These are phyloP conservation scores for Oxystoma pomonae DNA, from an alignment of 2,888 invertebrate species.

Conservation along the genomic window DNA sequence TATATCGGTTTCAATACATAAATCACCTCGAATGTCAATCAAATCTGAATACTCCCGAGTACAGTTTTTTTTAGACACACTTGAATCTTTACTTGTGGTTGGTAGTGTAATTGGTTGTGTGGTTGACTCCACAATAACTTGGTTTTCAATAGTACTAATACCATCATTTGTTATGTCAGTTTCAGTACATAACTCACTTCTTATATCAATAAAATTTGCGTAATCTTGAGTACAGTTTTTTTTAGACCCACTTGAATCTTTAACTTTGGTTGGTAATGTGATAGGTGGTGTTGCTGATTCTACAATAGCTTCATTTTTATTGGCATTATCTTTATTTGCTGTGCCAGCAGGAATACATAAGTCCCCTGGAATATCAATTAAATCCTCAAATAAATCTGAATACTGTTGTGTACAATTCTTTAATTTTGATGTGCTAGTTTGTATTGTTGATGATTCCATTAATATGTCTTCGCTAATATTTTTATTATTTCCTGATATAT, in stretches of 20 bases:
- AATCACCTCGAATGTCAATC: not conserved
- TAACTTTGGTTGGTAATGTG: not conserved
- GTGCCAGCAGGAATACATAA: not conserved
- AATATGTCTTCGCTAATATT: too few relatives aligned
- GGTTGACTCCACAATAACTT: too few relatives aligned
- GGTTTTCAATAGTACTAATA: constrained; percentile 13
- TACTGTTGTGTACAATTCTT: not conserved
- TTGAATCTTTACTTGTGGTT: too few relatives aligned
- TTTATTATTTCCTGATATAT: too few relatives aligned
- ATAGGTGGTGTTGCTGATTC: too few relatives aligned
- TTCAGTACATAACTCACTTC: constrained; percentile 8
- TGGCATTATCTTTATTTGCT: not conserved
- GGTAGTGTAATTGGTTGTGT: too few relatives aligned
- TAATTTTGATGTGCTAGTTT: too few relatives aligned
- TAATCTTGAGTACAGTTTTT: constrained; percentile 23
- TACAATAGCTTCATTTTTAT: not conserved
- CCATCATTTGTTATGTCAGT: constrained; percentile 11
- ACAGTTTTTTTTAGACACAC: not conserved
- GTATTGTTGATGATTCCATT: too few relatives aligned
- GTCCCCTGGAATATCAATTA: not conserved
- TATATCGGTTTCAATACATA: not conserved
- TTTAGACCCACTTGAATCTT: constrained; percentile 1
- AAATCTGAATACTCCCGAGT: not conserved
- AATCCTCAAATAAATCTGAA: too few relatives aligned
- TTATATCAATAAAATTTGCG: constrained; percentile 27